phyloP scores from a whole-genome alignment of 2,797 vertebrate genomes.

The Chelon labrosus region DNA sequence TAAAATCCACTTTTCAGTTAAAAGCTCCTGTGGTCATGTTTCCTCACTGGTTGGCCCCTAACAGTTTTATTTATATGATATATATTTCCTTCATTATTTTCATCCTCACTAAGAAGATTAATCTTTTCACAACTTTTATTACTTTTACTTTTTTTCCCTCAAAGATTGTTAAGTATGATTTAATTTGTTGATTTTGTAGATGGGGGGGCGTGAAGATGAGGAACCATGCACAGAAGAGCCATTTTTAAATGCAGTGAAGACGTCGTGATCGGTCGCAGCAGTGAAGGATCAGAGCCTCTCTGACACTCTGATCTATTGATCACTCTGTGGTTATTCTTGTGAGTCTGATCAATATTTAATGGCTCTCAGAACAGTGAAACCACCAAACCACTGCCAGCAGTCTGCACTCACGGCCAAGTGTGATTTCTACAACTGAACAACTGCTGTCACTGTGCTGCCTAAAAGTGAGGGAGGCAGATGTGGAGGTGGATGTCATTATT shows the following conservation, averaged over 20 bases:
- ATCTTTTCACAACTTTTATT: too few species aligned
- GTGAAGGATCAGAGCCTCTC: conserved; percentile 10
- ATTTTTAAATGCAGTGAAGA: not conserved
- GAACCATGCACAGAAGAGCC: too few species aligned
- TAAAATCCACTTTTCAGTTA: too few species aligned
- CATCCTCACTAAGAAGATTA: not conserved
- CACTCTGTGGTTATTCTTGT: conserved; percentile 51
- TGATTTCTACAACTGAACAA: not conserved
- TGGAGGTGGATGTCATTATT: not conserved
- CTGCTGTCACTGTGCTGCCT: too few species aligned
- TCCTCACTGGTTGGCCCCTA: too few species aligned
- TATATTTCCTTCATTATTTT: not conserved
- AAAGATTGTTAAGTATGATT: not conserved
- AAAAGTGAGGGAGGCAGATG: not conserved
- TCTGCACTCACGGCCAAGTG: not conserved
- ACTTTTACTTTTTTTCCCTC: too few species aligned
- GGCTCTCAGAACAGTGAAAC: conserved; percentile 11
- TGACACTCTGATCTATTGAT: conserved; percentile 48
- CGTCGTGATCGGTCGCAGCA: not conserved
- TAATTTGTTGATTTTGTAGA: not conserved
- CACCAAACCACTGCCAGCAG: conserved; percentile 8
- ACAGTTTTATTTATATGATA: too few species aligned
- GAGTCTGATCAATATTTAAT: conserved; percentile 53
- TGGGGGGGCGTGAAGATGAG: not conserved
- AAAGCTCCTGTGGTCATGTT: too few species aligned